phyloP scores from a whole-genome alignment of 2,797 vertebrate species.

The Scolopax rusticola region DNA sequence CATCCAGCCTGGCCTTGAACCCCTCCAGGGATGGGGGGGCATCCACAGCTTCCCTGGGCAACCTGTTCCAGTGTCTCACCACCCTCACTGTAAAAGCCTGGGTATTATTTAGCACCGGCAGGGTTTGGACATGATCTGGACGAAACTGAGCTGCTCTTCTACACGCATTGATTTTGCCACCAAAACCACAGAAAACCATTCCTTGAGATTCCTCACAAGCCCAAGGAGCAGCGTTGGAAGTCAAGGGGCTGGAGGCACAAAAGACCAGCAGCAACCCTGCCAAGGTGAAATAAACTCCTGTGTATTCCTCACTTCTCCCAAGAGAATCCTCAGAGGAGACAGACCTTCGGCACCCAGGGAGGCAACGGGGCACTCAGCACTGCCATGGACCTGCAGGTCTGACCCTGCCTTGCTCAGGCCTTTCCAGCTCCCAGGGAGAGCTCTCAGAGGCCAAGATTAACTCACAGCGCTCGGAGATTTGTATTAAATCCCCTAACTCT shows the following conservation, averaged over 20 bases:
- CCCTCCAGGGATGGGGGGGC: too few species aligned
- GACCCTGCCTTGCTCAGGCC: neutral
- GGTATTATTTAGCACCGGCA: neutral
- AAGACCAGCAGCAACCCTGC: neutral
- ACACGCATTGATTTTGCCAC: neutral
- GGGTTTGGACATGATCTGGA: neutral
- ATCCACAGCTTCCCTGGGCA: too few species aligned
- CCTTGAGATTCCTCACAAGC: rapidly evolving
- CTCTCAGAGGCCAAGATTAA: neutral
- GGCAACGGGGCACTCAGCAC: neutral
- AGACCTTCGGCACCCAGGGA: neutral
- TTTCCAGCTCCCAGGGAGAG: neutral
- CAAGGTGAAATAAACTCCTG: neutral
- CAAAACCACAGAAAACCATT: neutral
- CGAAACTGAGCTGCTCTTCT: neutral
- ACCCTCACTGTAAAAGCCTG: neutral
- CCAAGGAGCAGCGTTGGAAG: neutral
- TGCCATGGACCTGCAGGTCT: neutral
- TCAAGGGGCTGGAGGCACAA: neutral
- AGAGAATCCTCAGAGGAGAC: neutral
- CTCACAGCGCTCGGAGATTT: rapidly evolving
- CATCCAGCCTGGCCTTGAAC: too few species aligned
- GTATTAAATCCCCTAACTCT: neutral
- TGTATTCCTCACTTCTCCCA: neutral
- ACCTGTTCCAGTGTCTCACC: too few species aligned